phyloP scores from a whole-genome alignment of 2,797 vertebrate species.

The Xiphophorus birchmanni region DNA sequence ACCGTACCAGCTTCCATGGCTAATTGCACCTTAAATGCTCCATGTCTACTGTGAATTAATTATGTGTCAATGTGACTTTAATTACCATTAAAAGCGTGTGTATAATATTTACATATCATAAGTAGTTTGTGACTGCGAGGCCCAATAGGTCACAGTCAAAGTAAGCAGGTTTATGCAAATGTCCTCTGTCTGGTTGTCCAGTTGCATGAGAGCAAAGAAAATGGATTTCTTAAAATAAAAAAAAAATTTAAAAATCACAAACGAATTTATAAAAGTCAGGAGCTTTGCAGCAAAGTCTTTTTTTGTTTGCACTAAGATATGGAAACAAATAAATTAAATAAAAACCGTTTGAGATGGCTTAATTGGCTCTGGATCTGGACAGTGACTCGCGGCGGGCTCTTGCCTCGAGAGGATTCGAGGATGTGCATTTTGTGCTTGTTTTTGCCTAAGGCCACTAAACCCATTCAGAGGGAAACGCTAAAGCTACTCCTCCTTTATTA shows the following conservation, averaged over 20 bases:
- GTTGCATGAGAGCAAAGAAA: conserved; percentile 4
- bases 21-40: conserved; percentile 77
- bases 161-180: conserved; percentile 20
- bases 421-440: conserved; percentile 73
- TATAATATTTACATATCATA: conserved; percentile 69
- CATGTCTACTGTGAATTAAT: conserved; percentile 70
- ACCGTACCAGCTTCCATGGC: conserved; percentile 54
- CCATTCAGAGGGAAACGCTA: conserved; percentile 73
- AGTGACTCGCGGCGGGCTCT: conserved; percentile 39
- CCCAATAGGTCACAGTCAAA: conserved; percentile 59
- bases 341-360: conserved; percentile 52
- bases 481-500: conserved; percentile 79
- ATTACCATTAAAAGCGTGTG: conserved; percentile 65
- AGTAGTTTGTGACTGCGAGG: conserved; percentile 42
- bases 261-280: conserved; percentile 1
- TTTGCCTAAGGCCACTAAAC: conserved; percentile 74
- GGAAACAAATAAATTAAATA: conserved; percentile 42
- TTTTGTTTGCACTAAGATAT: conserved; percentile 49
- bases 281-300: conserved; percentile 13
- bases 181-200: conserved; percentile 1
- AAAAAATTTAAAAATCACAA: not conserved
- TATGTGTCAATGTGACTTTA: conserved; percentile 70
- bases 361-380: conserved; percentile 73
- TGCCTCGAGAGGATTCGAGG: conserved; percentile 65
- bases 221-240: not conserved